Percentiles rank a stretch among this genome's conserved stretches.
Conservation (phyloP, 2,113 vertebrate species). For the Anolis sagrei region DNA sequence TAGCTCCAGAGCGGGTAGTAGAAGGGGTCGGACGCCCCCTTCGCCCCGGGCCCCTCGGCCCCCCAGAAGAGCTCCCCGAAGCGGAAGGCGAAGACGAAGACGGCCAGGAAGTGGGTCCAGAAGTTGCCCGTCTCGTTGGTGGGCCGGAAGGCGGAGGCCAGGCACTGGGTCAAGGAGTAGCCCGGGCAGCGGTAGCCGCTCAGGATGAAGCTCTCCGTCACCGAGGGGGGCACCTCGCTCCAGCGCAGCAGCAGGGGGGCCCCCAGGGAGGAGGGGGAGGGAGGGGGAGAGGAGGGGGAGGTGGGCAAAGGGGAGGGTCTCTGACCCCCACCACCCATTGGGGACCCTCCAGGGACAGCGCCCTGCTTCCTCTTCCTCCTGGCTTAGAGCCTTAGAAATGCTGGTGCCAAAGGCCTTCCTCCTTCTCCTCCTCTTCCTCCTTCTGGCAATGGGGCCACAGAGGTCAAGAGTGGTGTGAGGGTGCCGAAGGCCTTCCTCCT, state of each 20-base stretch:
- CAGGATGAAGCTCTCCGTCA: conserved; percentile 81
- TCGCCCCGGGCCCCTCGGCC: conserved; percentile 47
- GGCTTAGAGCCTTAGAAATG: no score
- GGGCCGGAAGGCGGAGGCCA: conserved; percentile 79
- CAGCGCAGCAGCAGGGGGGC: conserved; percentile 65
- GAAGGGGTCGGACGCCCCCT: conserved; percentile 59
- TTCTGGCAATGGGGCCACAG: no score
- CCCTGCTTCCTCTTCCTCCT: no score
- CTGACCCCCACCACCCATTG: no score
- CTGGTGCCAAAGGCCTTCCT: no score
- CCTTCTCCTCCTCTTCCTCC: no score
- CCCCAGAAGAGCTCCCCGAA: conserved; percentile 73
- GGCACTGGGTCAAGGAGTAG: conserved; percentile 80
- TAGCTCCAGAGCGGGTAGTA: conserved; percentile 83
- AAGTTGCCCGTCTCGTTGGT: conserved; percentile 85
- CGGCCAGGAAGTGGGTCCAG: conserved; percentile 84
- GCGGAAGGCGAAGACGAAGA: conserved; percentile 77
- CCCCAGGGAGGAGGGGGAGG: background rate
- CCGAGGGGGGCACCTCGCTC: conserved; percentile 75
- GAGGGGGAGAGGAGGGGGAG: background rate
- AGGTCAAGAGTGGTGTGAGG: no score
- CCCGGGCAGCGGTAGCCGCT: conserved; percentile 82
- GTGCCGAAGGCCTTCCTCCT: no score
- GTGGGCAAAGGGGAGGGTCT: no score
- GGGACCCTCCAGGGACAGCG: no score